Evolutionary conservation across 2,888 invertebrate species (phyloP).

Genomic region (Andrena chrysosceles): DNA sequence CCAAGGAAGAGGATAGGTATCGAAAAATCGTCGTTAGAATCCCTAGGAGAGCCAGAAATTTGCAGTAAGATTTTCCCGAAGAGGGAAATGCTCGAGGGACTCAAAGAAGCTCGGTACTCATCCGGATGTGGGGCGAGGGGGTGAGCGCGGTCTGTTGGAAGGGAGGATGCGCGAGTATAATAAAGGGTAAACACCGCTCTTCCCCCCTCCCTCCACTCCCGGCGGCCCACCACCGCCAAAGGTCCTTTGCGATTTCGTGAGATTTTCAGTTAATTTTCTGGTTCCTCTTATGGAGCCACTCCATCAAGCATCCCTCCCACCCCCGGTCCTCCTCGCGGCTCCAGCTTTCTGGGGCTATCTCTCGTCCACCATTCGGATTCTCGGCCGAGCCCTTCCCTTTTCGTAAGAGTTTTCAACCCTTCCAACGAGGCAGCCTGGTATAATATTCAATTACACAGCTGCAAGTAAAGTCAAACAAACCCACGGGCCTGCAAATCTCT

Average conservation of each 20-base stretch:
- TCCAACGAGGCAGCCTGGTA: conserved; percentile 80
- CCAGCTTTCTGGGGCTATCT: conserved; percentile 65
- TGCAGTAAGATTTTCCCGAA: conserved; percentile 36
- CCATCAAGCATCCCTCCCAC: conserved; percentile 65
- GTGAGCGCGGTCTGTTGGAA: conserved; percentile 32
- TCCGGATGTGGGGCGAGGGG: conserved; percentile 11
- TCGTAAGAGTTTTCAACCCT: conserved; percentile 82
- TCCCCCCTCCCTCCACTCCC: neutral
- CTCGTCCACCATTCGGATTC: conserved; percentile 70
- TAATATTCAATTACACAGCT: conserved; percentile 85
- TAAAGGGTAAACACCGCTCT: conserved; percentile 78
- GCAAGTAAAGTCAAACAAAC: conserved; percentile 84
- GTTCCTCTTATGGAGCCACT: conserved; percentile 70
- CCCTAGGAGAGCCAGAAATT: conserved; percentile 18
- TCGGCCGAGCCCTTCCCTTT: conserved; percentile 67
- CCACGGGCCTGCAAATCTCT: conserved; percentile 78
- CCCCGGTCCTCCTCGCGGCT: conserved; percentile 29
- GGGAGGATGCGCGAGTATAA: conserved; percentile 75
- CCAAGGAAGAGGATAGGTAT: neutral
- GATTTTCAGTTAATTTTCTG: conserved; percentile 79
- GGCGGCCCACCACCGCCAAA: conserved; percentile 51
- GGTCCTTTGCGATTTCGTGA: conserved; percentile 75
- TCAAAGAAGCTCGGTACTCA: conserved; percentile 30
- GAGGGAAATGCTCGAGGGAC: conserved; percentile 29
- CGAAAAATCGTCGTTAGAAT: neutral